Evolutionary conservation across 2,797 vertebrate genomes (phyloP), one percentile per base, ranked within the genome.

Genomic region (Ficedula albicollis): DNA sequence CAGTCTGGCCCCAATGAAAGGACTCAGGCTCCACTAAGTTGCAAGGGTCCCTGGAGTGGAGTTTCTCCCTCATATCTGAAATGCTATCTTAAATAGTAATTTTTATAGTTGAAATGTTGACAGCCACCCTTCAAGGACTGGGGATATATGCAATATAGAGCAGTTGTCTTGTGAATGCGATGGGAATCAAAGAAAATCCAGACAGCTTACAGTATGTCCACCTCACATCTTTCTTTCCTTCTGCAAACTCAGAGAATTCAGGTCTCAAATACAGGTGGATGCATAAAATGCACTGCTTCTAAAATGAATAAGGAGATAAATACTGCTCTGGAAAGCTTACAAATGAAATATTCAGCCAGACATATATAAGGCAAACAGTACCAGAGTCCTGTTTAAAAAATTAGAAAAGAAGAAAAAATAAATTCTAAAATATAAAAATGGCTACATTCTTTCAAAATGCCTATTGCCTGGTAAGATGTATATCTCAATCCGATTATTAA

Each of bases 1-100:
- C 16, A 54, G 16, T 46, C 20, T 70, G 38, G 15, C 3, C 10
- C 11, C 30, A 36, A 0, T 2, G 2, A 75, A 19, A 25, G 6
- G 4, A n/a, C 21, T 62, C 36, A 30, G 29, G 20, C 14, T 29
- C 4, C 5, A 41, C 6, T 46, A 0, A 1, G 1, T 29, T 13
- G 21, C 25, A 70, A 39, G 32, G 4, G 10, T 34, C 21, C 10
- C 41, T 38, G 17, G 17, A 76, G 3, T 8, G 13, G 19, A 66
- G 4, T 38, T 82, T 41, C 19, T 56, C 4, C 7, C 9, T 19
- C 3, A 4, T 30, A 43, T 23, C 22, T 77, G 22, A 86, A 21
- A 3, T 44, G 5, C 10, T 79, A 12, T 9, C 39, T 77, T 46
- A 52, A 36, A 67, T 4, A 41, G 10, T 5, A 7, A 1, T 34